Conservation (phyloP, 2,888 invertebrate species). For the Sesia apiformis region DNA sequence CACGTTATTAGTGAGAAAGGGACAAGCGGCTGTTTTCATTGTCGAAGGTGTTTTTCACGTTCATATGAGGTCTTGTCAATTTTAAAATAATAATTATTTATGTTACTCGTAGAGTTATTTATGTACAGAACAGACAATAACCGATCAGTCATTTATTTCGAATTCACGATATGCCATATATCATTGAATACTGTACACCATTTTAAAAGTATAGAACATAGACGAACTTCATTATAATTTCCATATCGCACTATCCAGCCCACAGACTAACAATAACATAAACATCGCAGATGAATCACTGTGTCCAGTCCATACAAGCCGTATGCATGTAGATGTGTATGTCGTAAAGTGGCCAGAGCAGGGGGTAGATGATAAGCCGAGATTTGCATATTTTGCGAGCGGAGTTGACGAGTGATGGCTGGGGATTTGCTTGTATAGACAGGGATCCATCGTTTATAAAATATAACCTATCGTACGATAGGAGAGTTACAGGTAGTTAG, state of each 20-base stretch:
- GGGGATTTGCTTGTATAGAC: background rate
- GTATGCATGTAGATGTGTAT: background rate
- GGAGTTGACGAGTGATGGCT: background rate
- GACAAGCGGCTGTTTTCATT: too few species aligned
- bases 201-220: background rate
- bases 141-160: too few species aligned
- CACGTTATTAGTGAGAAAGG: too few species aligned
- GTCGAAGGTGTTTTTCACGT: too few species aligned
- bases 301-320: background rate
- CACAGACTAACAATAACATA: conserved; percentile 1
- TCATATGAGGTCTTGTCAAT: too few species aligned
- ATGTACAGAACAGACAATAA: too few species aligned
- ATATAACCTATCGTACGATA: background rate
- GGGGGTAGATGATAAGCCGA: background rate
- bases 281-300: conserved; percentile 1
- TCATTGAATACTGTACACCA: background rate
- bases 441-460: background rate
- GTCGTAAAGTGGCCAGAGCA: background rate
- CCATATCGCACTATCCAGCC: background rate
- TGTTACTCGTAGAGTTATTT: too few species aligned
- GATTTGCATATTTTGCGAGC: background rate
- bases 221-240: background rate
- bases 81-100: too few species aligned
- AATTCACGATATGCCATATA: too few species aligned
- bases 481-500: too few species aligned